A percentile compares a stretch with the other conserved stretches of the same genome.
Evolutionary conservation across 2,113 vertebrate species (phyloP).

Genomic region (Sinocyclocheilus grahami): DNA sequence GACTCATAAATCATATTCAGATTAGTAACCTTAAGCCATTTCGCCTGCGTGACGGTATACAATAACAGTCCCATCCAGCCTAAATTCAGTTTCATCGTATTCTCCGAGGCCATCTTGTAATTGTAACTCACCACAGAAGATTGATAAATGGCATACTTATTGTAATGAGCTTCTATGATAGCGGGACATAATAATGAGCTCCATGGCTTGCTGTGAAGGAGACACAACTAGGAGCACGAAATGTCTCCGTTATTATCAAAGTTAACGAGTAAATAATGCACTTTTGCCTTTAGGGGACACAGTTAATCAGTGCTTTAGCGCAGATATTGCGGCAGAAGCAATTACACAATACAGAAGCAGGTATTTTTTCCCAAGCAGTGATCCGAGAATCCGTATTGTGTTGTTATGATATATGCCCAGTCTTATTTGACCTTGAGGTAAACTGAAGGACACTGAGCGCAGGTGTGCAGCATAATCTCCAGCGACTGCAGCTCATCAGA

Average conservation of each 20-base stretch:
- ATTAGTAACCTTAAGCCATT: conserved; percentile 17
- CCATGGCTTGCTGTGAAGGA: conserved; percentile 51
- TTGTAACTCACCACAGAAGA: conserved; percentile 40
- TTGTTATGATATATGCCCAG: background rate
- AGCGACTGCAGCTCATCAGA: background rate
- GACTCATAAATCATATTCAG: conserved; percentile 43
- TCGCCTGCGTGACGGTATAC: background rate
- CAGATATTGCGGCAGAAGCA: conserved; percentile 29
- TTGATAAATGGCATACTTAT: conserved; percentile 44
- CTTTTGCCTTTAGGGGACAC: conserved; percentile 57
- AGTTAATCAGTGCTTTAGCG: conserved; percentile 63
- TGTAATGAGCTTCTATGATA: conserved; percentile 49
- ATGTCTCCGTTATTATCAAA: conserved; percentile 58
- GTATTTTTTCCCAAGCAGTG: background rate
- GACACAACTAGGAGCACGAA: conserved; percentile 32
- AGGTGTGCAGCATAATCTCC: conserved; percentile 46
- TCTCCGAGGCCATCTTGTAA: conserved; percentile 11
- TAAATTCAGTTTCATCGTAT: conserved; percentile 10
- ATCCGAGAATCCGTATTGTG: background rate
- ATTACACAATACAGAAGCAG: conserved; percentile 6
- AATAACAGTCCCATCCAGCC: conserved; percentile 29
- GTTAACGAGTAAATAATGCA: conserved; percentile 62
- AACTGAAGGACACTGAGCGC: conserved; percentile 49
- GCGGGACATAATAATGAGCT: conserved; percentile 61
- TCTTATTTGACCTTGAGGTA: conserved; percentile 53